A percentile compares a stretch with the other conserved stretches of the same genome.
Conservation (phyloP, 2,888 invertebrate genomes). For the Drosophila mimica region DNA sequence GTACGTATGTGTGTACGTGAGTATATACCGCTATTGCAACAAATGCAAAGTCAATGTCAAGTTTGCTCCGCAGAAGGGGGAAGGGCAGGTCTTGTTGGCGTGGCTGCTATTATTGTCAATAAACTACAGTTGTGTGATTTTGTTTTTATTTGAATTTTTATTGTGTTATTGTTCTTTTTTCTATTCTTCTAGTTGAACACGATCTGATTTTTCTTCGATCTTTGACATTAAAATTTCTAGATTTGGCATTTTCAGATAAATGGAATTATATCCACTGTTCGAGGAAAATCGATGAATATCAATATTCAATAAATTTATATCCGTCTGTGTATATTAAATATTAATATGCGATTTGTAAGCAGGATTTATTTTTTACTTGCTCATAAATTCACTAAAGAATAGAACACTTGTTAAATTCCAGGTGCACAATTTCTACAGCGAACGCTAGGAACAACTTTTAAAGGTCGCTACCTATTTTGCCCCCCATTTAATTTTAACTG, state of each 20-base stretch:
- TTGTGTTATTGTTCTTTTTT: background rate
- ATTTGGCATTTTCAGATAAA: background rate
- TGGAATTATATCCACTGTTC: background rate
- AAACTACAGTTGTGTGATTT: background rate
- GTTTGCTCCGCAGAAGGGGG: background rate
- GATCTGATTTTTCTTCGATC: background rate
- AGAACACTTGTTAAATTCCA: background rate
- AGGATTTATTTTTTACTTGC: background rate
- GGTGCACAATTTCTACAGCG: background rate
- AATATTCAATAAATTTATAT: background rate
- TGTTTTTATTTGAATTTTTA: background rate
- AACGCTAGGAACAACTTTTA: background rate
- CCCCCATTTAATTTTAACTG: background rate
- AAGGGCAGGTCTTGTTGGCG: background rate
- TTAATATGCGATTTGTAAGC: background rate
- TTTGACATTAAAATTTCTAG: background rate
- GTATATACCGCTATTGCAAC: background rate
- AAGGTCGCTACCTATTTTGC: background rate
- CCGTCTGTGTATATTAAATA: background rate
- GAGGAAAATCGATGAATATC: background rate
- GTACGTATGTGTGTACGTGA: background rate
- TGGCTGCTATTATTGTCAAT: background rate
- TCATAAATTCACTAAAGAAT: background rate
- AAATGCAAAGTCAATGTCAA: constrained; percentile 15
- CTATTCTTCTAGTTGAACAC: background rate